These are phyloP conservation scores for Zoanthus sansibaricus DNA, from an alignment of 92 coral and sea anemone species.

Conservation along the genomic window DNA sequence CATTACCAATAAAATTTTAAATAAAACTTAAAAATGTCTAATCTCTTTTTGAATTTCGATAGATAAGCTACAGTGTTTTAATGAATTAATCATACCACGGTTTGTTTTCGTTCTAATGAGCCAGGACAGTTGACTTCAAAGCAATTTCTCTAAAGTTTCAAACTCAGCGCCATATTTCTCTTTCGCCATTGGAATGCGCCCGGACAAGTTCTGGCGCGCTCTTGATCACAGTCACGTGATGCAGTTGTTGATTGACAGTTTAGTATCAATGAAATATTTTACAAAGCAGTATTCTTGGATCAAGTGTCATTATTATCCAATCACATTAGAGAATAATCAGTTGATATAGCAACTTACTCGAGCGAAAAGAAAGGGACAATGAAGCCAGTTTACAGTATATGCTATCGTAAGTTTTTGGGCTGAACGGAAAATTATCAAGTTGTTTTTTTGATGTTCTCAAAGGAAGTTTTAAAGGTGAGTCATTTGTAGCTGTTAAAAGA, in stretches of 20 bases:
- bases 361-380: conserved; percentile 86
- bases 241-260: conserved; percentile 75
- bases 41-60: background rate
- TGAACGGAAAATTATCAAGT: background rate
- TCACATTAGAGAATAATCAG: conserved; percentile 68
- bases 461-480: conserved; percentile 21
- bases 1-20: no score
- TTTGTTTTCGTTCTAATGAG: background rate
- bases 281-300: conserved; percentile 44
- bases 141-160: background rate
- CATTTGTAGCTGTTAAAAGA: background rate
- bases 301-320: conserved; percentile 75
- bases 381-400: conserved; percentile 75
- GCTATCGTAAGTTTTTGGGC: conserved; percentile 77
- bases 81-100: conserved; percentile 1
- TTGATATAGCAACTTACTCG: conserved; percentile 96
- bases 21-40: no score
- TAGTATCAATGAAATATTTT: conserved; percentile 86
- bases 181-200: conserved; percentile 61
- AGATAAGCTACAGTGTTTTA: background rate
- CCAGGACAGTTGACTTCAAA: background rate
- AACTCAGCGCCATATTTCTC: conserved; percentile 45
- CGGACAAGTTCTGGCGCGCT: conserved; percentile 83
- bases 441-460: background rate
- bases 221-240: conserved; percentile 74